Conservation (phyloP, 2,113 vertebrate genomes). For the Zosterops pallidus region DNA sequence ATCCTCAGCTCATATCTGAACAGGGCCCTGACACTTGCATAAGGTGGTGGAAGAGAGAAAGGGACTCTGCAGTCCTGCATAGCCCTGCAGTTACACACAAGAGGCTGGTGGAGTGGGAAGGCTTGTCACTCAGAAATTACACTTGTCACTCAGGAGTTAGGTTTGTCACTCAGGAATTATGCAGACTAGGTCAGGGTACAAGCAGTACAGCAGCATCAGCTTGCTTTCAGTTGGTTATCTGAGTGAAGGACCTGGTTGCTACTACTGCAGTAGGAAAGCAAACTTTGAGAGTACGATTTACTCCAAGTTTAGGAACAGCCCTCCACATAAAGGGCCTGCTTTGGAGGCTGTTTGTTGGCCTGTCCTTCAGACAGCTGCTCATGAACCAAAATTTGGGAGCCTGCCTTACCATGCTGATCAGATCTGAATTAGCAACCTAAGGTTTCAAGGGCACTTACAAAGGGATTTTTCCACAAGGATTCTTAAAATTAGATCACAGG, state of each 20-base stretch:
- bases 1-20: neutral
- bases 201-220: neutral
- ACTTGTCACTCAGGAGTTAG: neutral
- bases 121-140: neutral
- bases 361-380: neutral
- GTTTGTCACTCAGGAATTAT: neutral
- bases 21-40: neutral
- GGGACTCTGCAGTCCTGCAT: neutral
- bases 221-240: neutral
- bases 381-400: neutral
- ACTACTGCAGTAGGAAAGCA: neutral
- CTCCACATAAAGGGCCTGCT: neutral
- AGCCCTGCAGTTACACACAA: neutral
- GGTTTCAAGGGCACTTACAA: neutral
- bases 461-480: neutral
- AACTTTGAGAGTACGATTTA: neutral
- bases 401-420: neutral
- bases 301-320: neutral
- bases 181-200: neutral
- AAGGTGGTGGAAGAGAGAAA: neutral
- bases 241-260: rapidly evolving
- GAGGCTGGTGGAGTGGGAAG: neutral
- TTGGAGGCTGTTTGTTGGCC: neutral
- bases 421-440: neutral
- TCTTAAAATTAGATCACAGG: constrained; percentile 39